These are phyloP conservation scores for Spilosoma lubricipeda DNA, from an alignment of 2,888 invertebrate genomes.

Conservation along the genomic window DNA sequence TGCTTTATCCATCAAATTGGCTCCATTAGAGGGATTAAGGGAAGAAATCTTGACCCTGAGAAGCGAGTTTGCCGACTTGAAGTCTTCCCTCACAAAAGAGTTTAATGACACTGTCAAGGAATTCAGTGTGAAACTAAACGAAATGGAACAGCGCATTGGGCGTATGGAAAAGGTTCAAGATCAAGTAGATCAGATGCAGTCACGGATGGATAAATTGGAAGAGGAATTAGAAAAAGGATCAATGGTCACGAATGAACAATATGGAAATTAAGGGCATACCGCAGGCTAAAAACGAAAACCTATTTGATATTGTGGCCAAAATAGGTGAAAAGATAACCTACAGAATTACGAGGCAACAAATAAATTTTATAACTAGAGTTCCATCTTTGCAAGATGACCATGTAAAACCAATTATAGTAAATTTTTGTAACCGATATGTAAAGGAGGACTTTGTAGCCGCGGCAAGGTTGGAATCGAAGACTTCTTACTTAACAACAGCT, in stretches of 20 bases:
- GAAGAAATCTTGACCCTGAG: not conserved
- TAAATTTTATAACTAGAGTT: conserved; percentile 12
- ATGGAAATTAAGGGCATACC: not conserved
- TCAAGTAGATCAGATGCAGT: too few species aligned
- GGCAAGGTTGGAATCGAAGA: not conserved
- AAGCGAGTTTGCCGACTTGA: not conserved
- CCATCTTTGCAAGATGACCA: conserved; percentile 19
- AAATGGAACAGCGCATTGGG: not conserved
- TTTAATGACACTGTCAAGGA: not conserved
- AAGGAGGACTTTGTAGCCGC: conserved; percentile 22
- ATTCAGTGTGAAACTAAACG: not conserved
- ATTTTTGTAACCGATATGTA: too few species aligned
- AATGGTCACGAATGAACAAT: not conserved
- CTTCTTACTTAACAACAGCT: conserved; percentile 3
- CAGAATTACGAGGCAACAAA: not conserved
- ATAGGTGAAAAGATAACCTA: too few species aligned
- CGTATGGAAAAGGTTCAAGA: too few species aligned
- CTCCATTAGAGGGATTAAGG: not conserved
- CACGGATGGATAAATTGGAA: not conserved
- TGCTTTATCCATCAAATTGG: not conserved
- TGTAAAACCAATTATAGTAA: conserved; percentile 26
- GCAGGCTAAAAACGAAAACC: not conserved
- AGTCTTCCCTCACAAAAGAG: not conserved
- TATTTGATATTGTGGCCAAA: too few species aligned
- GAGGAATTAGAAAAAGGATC: not conserved